Conservation (phyloP, 2,797 vertebrate genomes). For the Aulostomus chinensis region DNA sequence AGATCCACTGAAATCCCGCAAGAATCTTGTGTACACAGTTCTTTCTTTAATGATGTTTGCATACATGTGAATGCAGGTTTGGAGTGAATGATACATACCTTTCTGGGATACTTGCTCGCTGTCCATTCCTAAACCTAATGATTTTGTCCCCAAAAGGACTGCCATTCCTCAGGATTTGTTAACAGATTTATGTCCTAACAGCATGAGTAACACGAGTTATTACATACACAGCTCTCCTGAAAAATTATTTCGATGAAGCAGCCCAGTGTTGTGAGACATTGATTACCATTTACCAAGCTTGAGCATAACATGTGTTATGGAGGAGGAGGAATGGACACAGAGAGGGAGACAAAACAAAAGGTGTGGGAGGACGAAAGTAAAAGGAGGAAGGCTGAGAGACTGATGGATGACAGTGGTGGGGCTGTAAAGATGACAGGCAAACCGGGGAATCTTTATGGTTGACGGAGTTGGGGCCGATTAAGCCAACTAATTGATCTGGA, state of each 20-base stretch:
- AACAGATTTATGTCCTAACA: background rate
- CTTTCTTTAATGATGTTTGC: no score
- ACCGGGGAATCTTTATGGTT: slow-evolving; percentile 49
- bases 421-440: slow-evolving; percentile 68
- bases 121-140: background rate
- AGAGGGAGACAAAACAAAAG: background rate
- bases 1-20: no score
- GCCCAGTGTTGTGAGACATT: slow-evolving; percentile 72
- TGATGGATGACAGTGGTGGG: slow-evolving; percentile 53
- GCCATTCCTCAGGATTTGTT: background rate
- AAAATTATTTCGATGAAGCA: slow-evolving; percentile 72
- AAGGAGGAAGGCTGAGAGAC: slow-evolving; percentile 6
- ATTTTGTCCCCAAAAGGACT: background rate
- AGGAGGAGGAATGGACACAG: slow-evolving; percentile 6
- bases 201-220: background rate
- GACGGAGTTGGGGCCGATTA: slow-evolving; percentile 47
- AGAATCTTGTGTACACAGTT: no score
- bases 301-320: slow-evolving; percentile 68
- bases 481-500: slow-evolving; percentile 68
- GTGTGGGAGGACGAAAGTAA: slow-evolving; percentile 11
- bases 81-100: no score
- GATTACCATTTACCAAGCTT: slow-evolving; percentile 80
- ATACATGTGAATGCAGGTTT: no score
- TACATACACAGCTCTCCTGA: slow-evolving; percentile 19
- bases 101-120: no score